Conservation (phyloP, 35 echinoderm and acorn worm species). For the Holothuria glaberrima region DNA sequence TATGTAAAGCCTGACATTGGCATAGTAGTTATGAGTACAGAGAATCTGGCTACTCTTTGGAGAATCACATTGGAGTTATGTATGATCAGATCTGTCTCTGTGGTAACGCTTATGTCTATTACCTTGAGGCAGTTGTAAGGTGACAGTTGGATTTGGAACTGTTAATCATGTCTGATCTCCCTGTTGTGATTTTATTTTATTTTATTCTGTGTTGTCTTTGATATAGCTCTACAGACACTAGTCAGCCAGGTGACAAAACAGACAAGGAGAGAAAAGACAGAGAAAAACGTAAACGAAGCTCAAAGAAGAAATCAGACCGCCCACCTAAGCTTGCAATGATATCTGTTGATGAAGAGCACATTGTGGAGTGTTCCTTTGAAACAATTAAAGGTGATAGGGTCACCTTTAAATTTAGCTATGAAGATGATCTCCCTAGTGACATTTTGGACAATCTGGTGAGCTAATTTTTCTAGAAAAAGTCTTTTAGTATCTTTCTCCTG, state of each 20-base stretch:
- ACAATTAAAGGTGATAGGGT: conserved; percentile 86
- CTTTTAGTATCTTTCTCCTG: neutral
- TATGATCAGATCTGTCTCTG: too few relatives aligned
- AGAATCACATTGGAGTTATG: too few relatives aligned
- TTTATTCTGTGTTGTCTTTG: neutral
- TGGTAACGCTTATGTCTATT: too few relatives aligned
- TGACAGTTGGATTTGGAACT: too few relatives aligned
- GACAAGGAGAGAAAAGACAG: conserved; percentile 58
- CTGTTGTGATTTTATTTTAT: too few relatives aligned
- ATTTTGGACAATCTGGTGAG: conserved; percentile 85
- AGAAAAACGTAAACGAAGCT: conserved; percentile 57
- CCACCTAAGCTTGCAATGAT: conserved; percentile 79
- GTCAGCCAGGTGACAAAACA: conserved; percentile 53
- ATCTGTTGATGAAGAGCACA: conserved; percentile 73
- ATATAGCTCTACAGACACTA: conserved; percentile 39
- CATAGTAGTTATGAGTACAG: too few relatives aligned
- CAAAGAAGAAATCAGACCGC: conserved; percentile 60
- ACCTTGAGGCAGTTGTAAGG: too few relatives aligned
- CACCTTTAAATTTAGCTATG: conserved; percentile 85
- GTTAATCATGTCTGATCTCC: too few relatives aligned
- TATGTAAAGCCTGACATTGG: too few relatives aligned
- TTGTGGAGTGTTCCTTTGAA: conserved; percentile 92
- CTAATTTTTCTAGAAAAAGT: neutral
- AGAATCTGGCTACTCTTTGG: too few relatives aligned
- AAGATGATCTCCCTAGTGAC: conserved; percentile 80